These are phyloP conservation scores for Frankliniella intonsa DNA, from an alignment of 2,888 invertebrate genomes.

Conservation along the genomic window DNA sequence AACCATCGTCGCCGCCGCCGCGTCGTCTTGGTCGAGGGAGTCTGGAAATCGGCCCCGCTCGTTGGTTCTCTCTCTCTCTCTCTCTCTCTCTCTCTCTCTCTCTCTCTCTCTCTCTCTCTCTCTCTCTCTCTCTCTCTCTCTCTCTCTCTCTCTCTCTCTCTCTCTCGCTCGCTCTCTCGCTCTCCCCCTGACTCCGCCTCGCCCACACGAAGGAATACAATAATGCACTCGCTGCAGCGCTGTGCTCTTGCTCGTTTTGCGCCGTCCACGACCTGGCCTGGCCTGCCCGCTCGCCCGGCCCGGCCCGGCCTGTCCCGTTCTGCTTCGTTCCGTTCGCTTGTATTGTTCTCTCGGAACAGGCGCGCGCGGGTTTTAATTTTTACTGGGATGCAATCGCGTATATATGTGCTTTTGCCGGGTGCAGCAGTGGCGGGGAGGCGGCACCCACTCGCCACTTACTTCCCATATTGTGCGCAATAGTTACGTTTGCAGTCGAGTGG, in stretches of 20 bases:
- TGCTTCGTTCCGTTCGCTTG: background rate
- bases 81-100: too few relatives aligned
- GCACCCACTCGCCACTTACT: too few relatives aligned
- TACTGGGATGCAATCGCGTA: background rate
- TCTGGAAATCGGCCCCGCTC: slow-evolving; percentile 6
- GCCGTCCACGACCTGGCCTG: slow-evolving; percentile 9
- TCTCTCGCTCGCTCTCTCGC: background rate
- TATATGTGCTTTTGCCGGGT: background rate
- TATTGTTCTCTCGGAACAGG: slow-evolving; percentile 20
- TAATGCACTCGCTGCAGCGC: slow-evolving; percentile 19
- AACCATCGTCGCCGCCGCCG: background rate
- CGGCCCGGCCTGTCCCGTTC: background rate
- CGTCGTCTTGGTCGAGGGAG: slow-evolving; percentile 4
- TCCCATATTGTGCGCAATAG: background rate
- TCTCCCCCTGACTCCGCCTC: background rate
- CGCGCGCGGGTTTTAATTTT: background rate
- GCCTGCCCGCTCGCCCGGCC: background rate
- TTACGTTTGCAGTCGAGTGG: background rate
- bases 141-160: background rate
- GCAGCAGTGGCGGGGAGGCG: background rate
- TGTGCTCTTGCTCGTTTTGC: slow-evolving; percentile 17
- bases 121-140: too few relatives aligned
- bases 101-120: too few relatives aligned
- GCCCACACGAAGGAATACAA: slow-evolving; percentile 3
- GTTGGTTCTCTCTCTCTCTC: background rate